Evolutionary conservation across 2,797 vertebrate species (phyloP).

Genomic region (Chloroceryle inda): DNA sequence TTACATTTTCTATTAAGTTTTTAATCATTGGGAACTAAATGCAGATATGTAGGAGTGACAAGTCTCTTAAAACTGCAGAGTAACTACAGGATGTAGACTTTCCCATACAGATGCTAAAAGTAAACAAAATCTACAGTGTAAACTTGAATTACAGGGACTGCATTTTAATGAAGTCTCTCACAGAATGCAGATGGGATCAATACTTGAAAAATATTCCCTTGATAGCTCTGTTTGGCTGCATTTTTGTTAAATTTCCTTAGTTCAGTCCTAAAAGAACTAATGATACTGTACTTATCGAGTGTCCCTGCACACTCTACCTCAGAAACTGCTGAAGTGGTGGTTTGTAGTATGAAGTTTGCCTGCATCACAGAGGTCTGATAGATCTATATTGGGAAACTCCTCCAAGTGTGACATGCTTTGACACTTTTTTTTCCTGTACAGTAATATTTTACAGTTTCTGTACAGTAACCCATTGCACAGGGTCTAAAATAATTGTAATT

Average conservation of each 20-base stretch:
- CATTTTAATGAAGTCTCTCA: neutral
- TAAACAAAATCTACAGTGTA: neutral
- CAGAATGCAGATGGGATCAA: neutral
- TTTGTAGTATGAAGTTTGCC: neutral
- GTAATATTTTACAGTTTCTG: neutral
- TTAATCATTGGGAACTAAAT: neutral
- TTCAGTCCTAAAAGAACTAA: neutral
- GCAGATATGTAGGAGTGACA: neutral
- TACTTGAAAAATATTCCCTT: neutral
- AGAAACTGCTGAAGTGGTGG: neutral
- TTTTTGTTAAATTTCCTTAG: neutral
- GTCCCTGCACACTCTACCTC: neutral
- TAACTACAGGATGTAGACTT: neutral
- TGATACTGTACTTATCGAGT: neutral
- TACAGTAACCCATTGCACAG: neutral
- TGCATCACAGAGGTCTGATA: neutral
- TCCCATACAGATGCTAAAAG: neutral
- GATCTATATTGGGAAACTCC: neutral
- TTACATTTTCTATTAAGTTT: neutral
- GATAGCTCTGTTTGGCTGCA: neutral
- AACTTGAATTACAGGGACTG: neutral
- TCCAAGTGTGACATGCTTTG: neutral
- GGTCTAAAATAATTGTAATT: neutral
- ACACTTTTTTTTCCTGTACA: neutral
- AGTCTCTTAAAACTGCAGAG: neutral